Conservation (phyloP, 2,797 vertebrate genomes). For the Bovichtus variegatus region DNA sequence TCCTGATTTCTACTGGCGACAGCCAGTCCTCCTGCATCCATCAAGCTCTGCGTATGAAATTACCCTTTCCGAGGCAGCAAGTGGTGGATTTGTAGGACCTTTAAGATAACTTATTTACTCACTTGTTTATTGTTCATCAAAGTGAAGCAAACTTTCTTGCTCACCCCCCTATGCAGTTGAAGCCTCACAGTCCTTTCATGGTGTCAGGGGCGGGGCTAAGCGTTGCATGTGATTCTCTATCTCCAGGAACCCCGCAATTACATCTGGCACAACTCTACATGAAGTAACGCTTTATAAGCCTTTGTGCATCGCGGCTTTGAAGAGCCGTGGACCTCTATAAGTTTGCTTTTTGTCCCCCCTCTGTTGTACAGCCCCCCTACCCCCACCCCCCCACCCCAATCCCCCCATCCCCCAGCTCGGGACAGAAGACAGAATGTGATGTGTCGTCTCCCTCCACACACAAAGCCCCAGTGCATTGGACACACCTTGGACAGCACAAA, state of each 20-base stretch:
- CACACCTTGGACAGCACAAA: constrained; percentile 89
- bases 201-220: constrained; percentile 73
- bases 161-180: constrained; percentile 52
- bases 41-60: constrained; percentile 72
- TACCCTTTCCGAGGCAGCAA: constrained; percentile 66
- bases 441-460: constrained; percentile 83
- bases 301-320: constrained; percentile 86
- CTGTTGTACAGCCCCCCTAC: constrained; percentile 60
- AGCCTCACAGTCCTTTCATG: constrained; percentile 77
- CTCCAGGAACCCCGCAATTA: constrained; percentile 86
- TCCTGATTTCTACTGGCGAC: constrained; percentile 65
- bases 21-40: constrained; percentile 65
- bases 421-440: constrained; percentile 88
- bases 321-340: constrained; percentile 81
- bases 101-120: constrained; percentile 79
- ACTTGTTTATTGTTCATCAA: constrained; percentile 81
- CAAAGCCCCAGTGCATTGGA: constrained; percentile 88
- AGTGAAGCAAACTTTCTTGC: constrained; percentile 77
- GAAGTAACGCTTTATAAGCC: constrained; percentile 85
- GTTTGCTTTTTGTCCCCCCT: constrained; percentile 83
- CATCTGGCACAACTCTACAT: constrained; percentile 88
- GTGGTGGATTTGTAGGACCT: constrained; percentile 71
- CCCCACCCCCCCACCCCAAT: background rate
- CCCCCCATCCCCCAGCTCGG: constrained; percentile 71
- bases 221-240: constrained; percentile 83